Evolutionary conservation across 2,888 invertebrate species (phyloP).

Genomic region (Lobophora halterata): DNA sequence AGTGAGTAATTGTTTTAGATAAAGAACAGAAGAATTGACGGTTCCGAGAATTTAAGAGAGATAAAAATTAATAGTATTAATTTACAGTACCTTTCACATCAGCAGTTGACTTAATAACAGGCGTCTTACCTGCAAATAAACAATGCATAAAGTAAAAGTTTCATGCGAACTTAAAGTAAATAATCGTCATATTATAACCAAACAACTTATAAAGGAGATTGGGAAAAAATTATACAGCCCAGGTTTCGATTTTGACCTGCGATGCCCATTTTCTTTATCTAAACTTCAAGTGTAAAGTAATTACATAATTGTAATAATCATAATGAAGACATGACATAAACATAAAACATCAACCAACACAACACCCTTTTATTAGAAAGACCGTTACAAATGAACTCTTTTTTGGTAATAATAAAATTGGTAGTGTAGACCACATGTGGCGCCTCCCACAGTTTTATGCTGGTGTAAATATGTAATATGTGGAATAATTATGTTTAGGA

Average conservation of each 20-base stretch:
- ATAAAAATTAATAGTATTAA: constrained; percentile 10
- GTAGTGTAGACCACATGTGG: constrained; percentile 39
- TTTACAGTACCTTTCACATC: constrained; percentile 15
- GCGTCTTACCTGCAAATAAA: constrained; percentile 29
- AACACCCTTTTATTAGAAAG: constrained; percentile 29
- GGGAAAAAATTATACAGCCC: too few species aligned
- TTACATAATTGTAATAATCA: constrained; percentile 6
- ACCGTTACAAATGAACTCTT: constrained; percentile 33
- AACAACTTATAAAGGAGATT: too few species aligned
- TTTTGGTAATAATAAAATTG: constrained; percentile 25
- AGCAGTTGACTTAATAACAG: constrained; percentile 1
- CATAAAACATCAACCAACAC: too few species aligned
- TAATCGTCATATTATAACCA: too few species aligned
- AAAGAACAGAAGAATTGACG: constrained; percentile 20
- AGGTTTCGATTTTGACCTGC: too few species aligned
- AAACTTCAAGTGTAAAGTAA: constrained; percentile 1
- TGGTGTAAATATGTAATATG: constrained; percentile 18
- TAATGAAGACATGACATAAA: constrained; percentile 17
- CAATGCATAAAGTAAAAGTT: constrained; percentile 2
- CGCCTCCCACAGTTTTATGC: constrained; percentile 46
- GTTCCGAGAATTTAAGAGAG: background rate
- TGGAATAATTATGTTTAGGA: constrained; percentile 8
- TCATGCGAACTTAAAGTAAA: background rate
- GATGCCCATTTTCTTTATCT: too few species aligned
- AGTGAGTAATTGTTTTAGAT: constrained; percentile 41